Conservation (phyloP, 2,888 invertebrate genomes). For the Agriopis leucophaearia region DNA sequence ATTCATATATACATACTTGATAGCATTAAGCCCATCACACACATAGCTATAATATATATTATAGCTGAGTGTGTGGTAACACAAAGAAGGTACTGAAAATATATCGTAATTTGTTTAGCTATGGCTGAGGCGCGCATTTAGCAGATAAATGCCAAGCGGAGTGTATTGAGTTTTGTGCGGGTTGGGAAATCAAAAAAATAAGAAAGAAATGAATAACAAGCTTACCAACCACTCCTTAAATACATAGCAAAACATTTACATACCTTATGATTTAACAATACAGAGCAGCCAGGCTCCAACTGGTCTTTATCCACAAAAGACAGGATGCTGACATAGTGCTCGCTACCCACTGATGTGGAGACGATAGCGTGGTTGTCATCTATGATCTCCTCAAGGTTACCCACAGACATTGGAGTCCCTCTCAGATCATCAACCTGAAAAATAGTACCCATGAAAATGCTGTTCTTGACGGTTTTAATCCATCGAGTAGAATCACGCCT, state of each 20-base stretch:
- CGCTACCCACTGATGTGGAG: conserved; percentile 99
- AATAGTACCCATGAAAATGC: background rate
- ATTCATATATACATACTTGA: too few species aligned
- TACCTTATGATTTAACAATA: conserved; percentile 98
- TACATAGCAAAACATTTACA: conserved; percentile 17
- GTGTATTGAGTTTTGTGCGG: too few species aligned
- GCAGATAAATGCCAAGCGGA: too few species aligned
- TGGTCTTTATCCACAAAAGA: conserved; percentile 99
- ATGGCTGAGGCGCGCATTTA: too few species aligned
- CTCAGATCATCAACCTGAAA: conserved; percentile 97
- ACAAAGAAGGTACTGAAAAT: too few species aligned
- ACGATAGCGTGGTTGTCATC: conserved; percentile 99
- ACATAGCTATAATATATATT: too few species aligned
- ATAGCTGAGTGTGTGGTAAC: too few species aligned
- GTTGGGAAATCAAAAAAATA: background rate
- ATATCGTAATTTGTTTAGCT: too few species aligned
- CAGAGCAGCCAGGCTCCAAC: conserved; percentile 99
- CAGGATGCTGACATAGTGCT: conserved; percentile 99
- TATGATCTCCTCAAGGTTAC: conserved; percentile 99
- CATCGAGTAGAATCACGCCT: too few species aligned
- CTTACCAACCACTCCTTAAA: background rate
- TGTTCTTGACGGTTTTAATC: too few species aligned
- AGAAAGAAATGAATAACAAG: background rate
- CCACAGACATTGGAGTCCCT: conserved; percentile 99
- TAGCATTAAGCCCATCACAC: too few species aligned